Evolutionary conservation across 2,888 invertebrate genomes (phyloP), one percentile per base, ranked within the genome.

Genomic region (Epicampocera succincta): DNA sequence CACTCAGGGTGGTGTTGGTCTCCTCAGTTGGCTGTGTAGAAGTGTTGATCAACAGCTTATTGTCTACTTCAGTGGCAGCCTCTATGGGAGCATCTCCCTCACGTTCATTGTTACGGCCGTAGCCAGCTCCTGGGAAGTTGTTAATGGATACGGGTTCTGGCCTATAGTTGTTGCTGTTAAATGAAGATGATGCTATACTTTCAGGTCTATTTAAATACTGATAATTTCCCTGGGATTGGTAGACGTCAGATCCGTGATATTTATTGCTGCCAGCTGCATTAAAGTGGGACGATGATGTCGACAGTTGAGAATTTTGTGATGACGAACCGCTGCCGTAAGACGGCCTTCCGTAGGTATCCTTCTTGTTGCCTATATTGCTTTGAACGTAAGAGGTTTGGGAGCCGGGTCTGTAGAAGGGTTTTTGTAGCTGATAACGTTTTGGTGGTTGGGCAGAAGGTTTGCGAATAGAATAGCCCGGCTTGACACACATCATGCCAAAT

Each of bases 401-500:
- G 21, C 85, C 85, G 0, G 90, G 89, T 25, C 90, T 86, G 83
- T 90, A 91, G 86, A 87, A 90, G 9, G 91, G 91, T 69, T 91
- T 91, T 73, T 91, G 90, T 19, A 90, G 84, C 72, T 90, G 90
- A 80, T 90, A 90, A 19, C 90, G 89, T 72, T 91, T 90, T 3
- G 90, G 90, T 19, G 91, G 91, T 79, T 90, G 91, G 29, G 84
- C 85, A 13, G 90, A 90, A 21, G 91, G 90, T 17, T 90, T 90
- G 75, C 90, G 87, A 19, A 90, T 86, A n/a, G 90, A 87, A 86
- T 88, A 92, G 15, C 90, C 90, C 0, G 93, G 93, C 80, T 93
- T 92, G 0, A 96, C 96, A 89, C 97, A 97, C 94, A 97, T 96
- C 97, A 98, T 98, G 54, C 97, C 98, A 88, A 96, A 98, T 0